These are phyloP conservation scores for Cryptotermes secundus DNA, from an alignment of 1,140 invertebrate genomes.

Conservation along the genomic window DNA sequence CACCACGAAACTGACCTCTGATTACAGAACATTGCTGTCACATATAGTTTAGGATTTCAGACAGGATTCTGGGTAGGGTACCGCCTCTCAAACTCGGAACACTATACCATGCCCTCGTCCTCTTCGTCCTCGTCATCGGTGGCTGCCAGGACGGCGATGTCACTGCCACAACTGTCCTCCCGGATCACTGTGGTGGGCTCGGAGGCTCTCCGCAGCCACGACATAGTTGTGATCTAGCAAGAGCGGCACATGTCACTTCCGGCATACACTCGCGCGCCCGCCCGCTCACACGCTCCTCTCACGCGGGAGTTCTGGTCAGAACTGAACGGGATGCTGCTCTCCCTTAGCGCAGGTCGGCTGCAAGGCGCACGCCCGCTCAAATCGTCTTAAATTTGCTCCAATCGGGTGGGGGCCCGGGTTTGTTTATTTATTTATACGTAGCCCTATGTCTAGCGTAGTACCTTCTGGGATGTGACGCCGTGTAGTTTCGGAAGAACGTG, in stretches of 20 bases:
- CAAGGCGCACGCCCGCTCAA: too few relatives aligned
- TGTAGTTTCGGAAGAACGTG: too few relatives aligned
- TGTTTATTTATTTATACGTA: too few relatives aligned
- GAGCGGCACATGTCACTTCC: not conserved
- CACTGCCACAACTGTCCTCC: not conserved
- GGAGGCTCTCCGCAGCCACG: not conserved
- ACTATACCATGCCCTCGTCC: not conserved
- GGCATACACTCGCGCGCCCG: not conserved
- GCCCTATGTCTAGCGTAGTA: too few relatives aligned
- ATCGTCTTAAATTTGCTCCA: too few relatives aligned
- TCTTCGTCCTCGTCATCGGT: slow-evolving; percentile 7
- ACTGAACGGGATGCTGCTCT: not conserved
- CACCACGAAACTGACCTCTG: too few relatives aligned
- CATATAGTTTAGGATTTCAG: too few relatives aligned
- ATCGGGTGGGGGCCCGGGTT: too few relatives aligned
- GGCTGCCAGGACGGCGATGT: not conserved
- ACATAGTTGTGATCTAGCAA: not conserved
- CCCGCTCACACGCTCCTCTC: not conserved
- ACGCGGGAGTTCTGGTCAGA: not conserved
- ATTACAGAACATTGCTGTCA: too few relatives aligned
- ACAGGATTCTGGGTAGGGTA: too few relatives aligned
- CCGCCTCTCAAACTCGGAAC: not conserved
- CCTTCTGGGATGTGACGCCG: too few relatives aligned
- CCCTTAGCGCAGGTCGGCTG: not conserved
- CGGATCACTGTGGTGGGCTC: not conserved